Evolutionary conservation across 2,113 vertebrate genomes (phyloP), one percentile per base, ranked within the genome.

Genomic region (Terrapene triunguis): DNA sequence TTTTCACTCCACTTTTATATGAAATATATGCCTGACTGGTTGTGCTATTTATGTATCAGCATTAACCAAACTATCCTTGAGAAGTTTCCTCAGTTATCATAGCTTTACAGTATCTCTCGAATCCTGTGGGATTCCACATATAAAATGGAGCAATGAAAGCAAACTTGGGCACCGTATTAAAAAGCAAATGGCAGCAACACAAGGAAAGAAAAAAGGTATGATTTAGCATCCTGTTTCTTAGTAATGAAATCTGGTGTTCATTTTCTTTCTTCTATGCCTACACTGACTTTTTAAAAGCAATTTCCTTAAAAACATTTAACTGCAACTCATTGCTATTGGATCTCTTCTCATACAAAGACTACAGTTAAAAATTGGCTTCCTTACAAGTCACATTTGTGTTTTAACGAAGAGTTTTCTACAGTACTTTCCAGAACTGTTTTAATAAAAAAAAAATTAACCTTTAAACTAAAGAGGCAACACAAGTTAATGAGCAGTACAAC

Each of bases 361-460:
- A 55, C 19, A 86, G n/a, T 47, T 42, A 83, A 50, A 93, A 94
- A 90, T 6, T 90, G 74, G 47, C 86, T 88, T 89, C 27, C n/a
- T 88, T 92, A 80, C 44, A 96, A 9, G 35, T 54, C 59, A 82
- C 38, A 91, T 53, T 3, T 53, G 88, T 84, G 93, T 85, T 92
- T 89, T 87, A 85, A 91, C 12, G 42, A 72, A 32, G 35, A 44
- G 14, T 79, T 50, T 85, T 91, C 47, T 80, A 21, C 17, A 42
- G 47, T n/a, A 55, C n/a, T 85, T 85, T 3, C 2, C 17, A 21
- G 47, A 92, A 89, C n/a, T 24, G 4, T 44, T 65, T 89, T 48
- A 94, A 95, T 51, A 81, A 95, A 92, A 96, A 85, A 55, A 85
- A n/a, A 11, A 51, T 38, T 76, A 85, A 42, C 35, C 80, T 81